phyloP scores from a whole-genome alignment of 2,888 invertebrate species.

The Oxycera nigricornis region DNA sequence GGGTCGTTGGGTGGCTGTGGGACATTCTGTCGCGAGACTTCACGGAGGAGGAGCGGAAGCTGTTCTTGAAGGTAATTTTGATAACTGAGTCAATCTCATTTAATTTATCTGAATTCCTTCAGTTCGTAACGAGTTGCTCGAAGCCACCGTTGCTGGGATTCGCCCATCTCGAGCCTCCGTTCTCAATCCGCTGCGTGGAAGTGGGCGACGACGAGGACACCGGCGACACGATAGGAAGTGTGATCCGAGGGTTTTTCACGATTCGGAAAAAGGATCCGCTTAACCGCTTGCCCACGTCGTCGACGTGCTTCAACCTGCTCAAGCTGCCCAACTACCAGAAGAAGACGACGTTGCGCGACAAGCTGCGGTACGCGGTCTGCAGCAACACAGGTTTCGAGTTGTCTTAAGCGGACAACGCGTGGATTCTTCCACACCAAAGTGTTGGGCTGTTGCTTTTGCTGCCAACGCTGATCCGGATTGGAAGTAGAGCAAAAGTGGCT shows the following conservation, averaged over 20 bases:
- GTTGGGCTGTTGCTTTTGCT: no score
- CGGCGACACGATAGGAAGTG: slow-evolving; percentile 81
- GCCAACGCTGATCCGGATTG: no score
- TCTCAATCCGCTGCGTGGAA: slow-evolving; percentile 98
- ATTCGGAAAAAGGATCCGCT: slow-evolving; percentile 94
- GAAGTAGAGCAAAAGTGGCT: no score
- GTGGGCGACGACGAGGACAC: slow-evolving; percentile 97
- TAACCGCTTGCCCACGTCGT: slow-evolving; percentile 96
- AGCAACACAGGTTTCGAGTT: slow-evolving; percentile 99
- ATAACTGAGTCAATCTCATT: background rate
- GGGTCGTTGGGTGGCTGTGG: slow-evolving; percentile 99
- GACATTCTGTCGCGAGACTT: slow-evolving; percentile 97
- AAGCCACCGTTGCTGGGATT: slow-evolving; percentile 96
- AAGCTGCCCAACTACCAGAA: slow-evolving; percentile 99
- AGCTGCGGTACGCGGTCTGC: slow-evolving; percentile 94
- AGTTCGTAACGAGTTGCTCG: slow-evolving; percentile 95
- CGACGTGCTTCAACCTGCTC: slow-evolving; percentile 97
- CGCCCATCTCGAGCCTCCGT: slow-evolving; percentile 95
- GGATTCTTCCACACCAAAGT: no score
- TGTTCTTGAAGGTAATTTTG: slow-evolving; percentile 84
- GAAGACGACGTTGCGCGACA: slow-evolving; percentile 92
- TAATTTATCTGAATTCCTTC: no score
- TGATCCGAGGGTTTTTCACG: slow-evolving; percentile 97
- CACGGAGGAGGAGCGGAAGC: slow-evolving; percentile 85
- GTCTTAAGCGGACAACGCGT: no score